phyloP scores from a whole-genome alignment of 2,888 invertebrate species.

The Plebejus anna region DNA sequence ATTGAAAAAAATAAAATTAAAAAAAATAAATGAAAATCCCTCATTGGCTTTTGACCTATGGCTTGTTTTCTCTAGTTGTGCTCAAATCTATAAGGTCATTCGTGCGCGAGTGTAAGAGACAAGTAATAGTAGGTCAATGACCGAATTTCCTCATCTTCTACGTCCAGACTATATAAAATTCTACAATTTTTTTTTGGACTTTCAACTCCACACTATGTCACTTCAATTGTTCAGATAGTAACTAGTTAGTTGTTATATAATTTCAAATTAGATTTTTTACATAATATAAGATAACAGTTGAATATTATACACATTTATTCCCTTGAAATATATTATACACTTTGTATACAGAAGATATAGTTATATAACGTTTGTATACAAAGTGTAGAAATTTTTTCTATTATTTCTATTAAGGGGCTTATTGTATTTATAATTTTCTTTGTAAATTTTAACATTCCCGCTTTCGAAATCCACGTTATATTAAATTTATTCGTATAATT shows the following conservation, averaged over 20 bases:
- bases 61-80: neutral
- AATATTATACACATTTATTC: neutral
- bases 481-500: neutral
- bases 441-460: conserved; percentile 16
- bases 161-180: too few relatives aligned
- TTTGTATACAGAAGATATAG: neutral
- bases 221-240: neutral
- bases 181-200: neutral
- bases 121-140: too few relatives aligned
- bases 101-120: neutral
- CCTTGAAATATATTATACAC: neutral
- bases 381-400: neutral
- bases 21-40: too few relatives aligned
- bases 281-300: conserved; percentile 17
- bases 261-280: conserved; percentile 29
- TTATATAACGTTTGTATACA: neutral
- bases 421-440: neutral
- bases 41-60: too few relatives aligned
- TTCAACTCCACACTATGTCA: neutral
- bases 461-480: neutral
- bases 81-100: neutral
- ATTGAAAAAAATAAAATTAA: too few relatives aligned
- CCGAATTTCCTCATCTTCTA: too few relatives aligned
- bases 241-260: conserved; percentile 33
- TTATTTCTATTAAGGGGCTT: neutral